These are phyloP conservation scores for Diachrysia chrysitis DNA, from an alignment of 2,888 invertebrate species.

Conservation along the genomic window DNA sequence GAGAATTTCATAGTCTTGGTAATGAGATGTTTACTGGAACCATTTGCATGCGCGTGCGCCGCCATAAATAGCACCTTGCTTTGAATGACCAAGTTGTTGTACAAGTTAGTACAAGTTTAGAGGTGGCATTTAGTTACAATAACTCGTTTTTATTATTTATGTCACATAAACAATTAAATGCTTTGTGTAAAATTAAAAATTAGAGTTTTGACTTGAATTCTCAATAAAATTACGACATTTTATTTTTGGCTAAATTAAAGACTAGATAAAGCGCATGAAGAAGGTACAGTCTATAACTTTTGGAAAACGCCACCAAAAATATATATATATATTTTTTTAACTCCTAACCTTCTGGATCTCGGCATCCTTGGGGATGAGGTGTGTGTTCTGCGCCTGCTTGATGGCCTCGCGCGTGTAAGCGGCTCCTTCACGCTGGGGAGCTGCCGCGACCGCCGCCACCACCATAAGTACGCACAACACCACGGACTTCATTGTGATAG, in stretches of 20 bases:
- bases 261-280: too few relatives aligned
- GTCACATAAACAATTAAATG: too few relatives aligned
- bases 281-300: too few relatives aligned
- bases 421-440: conserved; percentile 94
- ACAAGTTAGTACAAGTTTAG: neutral
- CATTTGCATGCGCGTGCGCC: conserved; percentile 30
- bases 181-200: too few relatives aligned
- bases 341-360: conserved; percentile 93
- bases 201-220: too few relatives aligned
- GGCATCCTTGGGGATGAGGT: conserved; percentile 95
- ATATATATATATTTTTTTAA: neutral
- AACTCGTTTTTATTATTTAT: neutral
- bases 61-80: conserved; percentile 14
- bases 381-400: conserved; percentile 95
- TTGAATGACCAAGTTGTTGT: conserved; percentile 21
- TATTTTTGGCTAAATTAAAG: too few relatives aligned
- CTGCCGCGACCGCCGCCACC: conserved; percentile 87
- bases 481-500: conserved; percentile 75
- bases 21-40: conserved; percentile 32
- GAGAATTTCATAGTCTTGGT: conserved; percentile 21
- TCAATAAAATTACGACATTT: too few relatives aligned
- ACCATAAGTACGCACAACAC: conserved; percentile 82
- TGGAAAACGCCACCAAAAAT: too few relatives aligned
- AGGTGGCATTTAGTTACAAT: neutral
- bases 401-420: conserved; percentile 96